Percentiles rank a stretch among this genome's conserved stretches.
Conservation (phyloP, 1,140 invertebrate genomes). For the Bilobella aurantiaca region DNA sequence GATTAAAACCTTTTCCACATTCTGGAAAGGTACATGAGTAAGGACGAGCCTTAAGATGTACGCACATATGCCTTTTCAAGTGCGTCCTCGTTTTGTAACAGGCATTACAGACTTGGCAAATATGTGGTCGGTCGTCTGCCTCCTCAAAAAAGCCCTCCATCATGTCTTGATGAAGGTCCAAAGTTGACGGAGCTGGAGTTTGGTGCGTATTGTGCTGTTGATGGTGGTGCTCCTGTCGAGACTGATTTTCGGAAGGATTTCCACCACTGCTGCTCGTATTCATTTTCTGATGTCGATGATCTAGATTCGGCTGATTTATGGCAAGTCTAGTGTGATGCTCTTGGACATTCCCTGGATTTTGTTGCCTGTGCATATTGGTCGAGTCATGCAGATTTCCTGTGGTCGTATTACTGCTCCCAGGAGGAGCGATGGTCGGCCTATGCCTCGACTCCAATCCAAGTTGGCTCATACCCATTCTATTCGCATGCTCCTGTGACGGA, state of each 20-base stretch:
- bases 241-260: background rate
- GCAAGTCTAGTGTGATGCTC: too few species aligned
- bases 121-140: slow-evolving; percentile 1
- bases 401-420: background rate
- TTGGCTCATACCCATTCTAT: too few species aligned
- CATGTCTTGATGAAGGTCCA: background rate
- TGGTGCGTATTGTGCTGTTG: background rate
- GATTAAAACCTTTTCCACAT: slow-evolving; percentile 25
- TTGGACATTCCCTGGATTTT: background rate
- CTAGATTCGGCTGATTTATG: background rate
- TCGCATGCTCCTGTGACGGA: background rate
- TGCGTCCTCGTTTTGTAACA: slow-evolving; percentile 33
- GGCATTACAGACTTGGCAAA: slow-evolving; percentile 26
- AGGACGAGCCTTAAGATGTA: slow-evolving; percentile 26
- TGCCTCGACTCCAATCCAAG: too few species aligned
- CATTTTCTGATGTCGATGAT: background rate
- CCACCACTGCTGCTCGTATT: too few species aligned
- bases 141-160: background rate
- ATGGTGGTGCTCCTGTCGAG: background rate
- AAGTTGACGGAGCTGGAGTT: background rate
- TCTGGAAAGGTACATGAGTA: slow-evolving; percentile 24
- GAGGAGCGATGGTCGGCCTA: too few species aligned
- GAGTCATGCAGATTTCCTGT: background rate
- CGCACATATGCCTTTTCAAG: slow-evolving; percentile 31
- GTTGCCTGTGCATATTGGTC: background rate